Evolutionary conservation across 2,888 invertebrate genomes (phyloP), one percentile per base, ranked within the genome.

Genomic region (Hoplodrina blanda): DNA sequence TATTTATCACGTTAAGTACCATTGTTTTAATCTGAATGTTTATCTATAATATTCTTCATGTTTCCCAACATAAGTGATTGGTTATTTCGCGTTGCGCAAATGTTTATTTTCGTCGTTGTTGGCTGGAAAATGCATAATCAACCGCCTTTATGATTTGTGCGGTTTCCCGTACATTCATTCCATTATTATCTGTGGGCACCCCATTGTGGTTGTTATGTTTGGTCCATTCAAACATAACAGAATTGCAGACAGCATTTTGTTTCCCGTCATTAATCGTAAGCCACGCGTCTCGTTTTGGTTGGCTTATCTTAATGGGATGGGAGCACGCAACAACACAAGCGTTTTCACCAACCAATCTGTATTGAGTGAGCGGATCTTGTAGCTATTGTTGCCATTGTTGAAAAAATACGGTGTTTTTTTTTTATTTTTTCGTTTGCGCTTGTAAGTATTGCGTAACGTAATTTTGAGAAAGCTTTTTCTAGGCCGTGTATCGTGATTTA

Each of bases 241-340:
- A 80, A 84, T 87, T 90, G 89, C 85, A 91, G 89, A 88, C 90
- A 90, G 87, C 86, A 87, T 90, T 92, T 90, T 88, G 91, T 88
- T 90, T 90, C 87, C 88, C 86, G 87, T 88, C 91, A 91, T 91
- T 92, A 90, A 92, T 91, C 89, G 88, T 88, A 87, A 90, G 90
- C 88, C 87, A 89, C 89, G 91, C 89, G 85, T 91, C 90, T 91
- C 90, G 88, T 89, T 90, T 89, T 87, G 88, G 87, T 82, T 87
- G 88, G 91, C 91, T 92, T 92, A 92, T 91, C 92, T 91, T 91
- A 91, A 92, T 91, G 89, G 90, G 85, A 83, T 76, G 87, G 87
- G 87, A 88, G 87, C 92, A 92, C 89, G 91, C 90, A 88, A 92
- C 88, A 88, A 85, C 86, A 86, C 82, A 86, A 86, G 80, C 73